Evolutionary conservation across 2,113 vertebrate species (phyloP).

Genomic region (Gallinago jamesoni): DNA sequence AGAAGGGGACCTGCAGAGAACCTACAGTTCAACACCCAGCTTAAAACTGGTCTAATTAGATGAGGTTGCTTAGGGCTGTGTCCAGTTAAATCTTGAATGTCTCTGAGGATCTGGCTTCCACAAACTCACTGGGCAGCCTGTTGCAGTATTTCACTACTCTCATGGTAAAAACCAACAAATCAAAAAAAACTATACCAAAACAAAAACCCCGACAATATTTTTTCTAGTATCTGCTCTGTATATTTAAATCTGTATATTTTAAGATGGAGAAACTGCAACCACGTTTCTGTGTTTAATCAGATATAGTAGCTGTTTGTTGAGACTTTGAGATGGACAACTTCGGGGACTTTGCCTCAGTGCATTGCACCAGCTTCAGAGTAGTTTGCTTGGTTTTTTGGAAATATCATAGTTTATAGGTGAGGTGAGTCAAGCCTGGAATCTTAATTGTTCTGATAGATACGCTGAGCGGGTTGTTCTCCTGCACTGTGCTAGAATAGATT

Average conservation of each 20-base stretch:
- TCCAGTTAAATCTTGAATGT: background rate
- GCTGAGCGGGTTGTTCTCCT: background rate
- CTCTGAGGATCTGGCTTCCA: background rate
- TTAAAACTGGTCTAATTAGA: background rate
- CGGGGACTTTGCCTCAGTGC: background rate
- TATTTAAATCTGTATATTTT: background rate
- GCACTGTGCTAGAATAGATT: background rate
- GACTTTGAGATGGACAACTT: background rate
- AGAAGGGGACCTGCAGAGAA: background rate
- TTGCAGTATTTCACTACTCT: background rate
- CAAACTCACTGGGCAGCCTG: background rate
- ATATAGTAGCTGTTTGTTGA: background rate
- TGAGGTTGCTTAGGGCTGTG: background rate
- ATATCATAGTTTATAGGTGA: background rate
- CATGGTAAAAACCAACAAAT: background rate
- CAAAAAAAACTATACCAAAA: too few species aligned
- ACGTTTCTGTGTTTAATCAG: background rate
- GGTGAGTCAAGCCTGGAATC: background rate
- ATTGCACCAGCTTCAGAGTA: background rate
- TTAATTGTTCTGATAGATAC: background rate
- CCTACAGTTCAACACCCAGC: background rate
- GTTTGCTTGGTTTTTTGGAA: background rate
- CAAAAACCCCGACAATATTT: accelerated
- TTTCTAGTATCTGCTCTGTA: background rate
- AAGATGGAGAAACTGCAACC: background rate